phyloP scores from a whole-genome alignment of 2,888 invertebrate species.

The Lymantria dispar region DNA sequence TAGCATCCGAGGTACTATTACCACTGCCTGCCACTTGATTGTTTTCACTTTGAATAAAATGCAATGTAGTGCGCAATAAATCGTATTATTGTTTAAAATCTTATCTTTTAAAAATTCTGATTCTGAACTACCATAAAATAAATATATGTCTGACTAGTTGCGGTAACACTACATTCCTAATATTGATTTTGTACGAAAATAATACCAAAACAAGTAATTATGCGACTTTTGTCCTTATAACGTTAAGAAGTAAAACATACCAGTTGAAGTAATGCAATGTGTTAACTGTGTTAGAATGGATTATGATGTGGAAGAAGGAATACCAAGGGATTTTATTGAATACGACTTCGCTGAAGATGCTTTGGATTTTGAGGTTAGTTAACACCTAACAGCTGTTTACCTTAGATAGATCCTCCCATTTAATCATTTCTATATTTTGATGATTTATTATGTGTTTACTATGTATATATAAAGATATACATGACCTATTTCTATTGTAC shows the following conservation, averaged over 20 bases:
- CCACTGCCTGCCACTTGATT: neutral
- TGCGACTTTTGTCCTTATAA: slow-evolving; percentile 9
- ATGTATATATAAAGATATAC: no score
- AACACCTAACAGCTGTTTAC: slow-evolving; percentile 4
- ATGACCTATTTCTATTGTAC: no score
- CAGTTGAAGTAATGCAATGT: slow-evolving; percentile 52
- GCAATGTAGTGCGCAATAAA: neutral
- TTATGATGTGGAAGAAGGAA: slow-evolving; percentile 65
- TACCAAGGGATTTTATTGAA: slow-evolving; percentile 65
- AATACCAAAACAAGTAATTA: slow-evolving; percentile 9
- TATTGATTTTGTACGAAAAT: slow-evolving; percentile 30
- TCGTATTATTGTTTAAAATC: neutral
- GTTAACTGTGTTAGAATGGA: slow-evolving; percentile 65
- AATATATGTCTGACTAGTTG: neutral
- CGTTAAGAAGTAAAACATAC: slow-evolving; percentile 5
- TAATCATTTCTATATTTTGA: no score
- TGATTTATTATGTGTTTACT: no score
- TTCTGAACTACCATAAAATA: neutral
- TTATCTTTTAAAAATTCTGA: neutral
- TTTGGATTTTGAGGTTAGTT: slow-evolving; percentile 74
- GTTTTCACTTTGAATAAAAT: neutral
- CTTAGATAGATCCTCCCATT: no score
- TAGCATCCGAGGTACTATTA: neutral
- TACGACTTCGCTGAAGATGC: slow-evolving; percentile 76
- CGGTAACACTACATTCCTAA: neutral